A percentile compares a stretch with the other conserved stretches of the same genome.
Conservation (phyloP, 1,140 invertebrate genomes). For the Phortica variegata region DNA sequence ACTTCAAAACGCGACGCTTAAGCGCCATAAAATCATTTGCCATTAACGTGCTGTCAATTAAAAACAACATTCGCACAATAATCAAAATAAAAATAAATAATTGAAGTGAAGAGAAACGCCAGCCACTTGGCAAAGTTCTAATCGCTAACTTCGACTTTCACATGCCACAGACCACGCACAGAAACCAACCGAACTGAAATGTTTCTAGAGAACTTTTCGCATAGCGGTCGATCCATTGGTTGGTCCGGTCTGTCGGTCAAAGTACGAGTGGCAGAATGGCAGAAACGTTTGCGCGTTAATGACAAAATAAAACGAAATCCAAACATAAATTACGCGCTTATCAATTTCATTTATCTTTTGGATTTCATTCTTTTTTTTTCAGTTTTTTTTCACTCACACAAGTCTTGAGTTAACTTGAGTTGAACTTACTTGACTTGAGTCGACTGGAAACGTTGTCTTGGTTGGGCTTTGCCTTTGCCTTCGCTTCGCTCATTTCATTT, state of each 20-base stretch:
- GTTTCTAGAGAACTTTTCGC: background rate
- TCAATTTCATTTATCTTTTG: constrained; percentile 56
- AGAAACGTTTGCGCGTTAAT: constrained; percentile 43
- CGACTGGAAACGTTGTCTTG: constrained; percentile 10
- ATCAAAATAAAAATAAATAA: too few species aligned
- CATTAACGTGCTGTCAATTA: too few species aligned
- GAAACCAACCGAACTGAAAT: constrained; percentile 8
- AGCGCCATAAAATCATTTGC: too few species aligned
- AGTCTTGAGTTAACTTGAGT: too few species aligned
- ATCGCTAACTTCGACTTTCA: constrained; percentile 18
- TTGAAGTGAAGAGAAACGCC: background rate
- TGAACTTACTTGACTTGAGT: too few species aligned
- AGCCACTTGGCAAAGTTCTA: background rate
- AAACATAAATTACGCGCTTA: constrained; percentile 56
- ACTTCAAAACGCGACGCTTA: too few species aligned
- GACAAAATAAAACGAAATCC: constrained; percentile 56
- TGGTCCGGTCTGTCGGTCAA: background rate
- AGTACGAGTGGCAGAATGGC: background rate
- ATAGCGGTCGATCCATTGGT: background rate
- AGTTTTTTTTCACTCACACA: too few species aligned
- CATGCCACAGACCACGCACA: too few species aligned
- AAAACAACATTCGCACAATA: too few species aligned
- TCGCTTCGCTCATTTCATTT: background rate
- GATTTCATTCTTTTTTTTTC: constrained; percentile 35
- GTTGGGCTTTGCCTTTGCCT: background rate